Base-by-base conservation (phyloP, 2,888 invertebrate genomes). In the Rhabditoides inermis region DNA sequence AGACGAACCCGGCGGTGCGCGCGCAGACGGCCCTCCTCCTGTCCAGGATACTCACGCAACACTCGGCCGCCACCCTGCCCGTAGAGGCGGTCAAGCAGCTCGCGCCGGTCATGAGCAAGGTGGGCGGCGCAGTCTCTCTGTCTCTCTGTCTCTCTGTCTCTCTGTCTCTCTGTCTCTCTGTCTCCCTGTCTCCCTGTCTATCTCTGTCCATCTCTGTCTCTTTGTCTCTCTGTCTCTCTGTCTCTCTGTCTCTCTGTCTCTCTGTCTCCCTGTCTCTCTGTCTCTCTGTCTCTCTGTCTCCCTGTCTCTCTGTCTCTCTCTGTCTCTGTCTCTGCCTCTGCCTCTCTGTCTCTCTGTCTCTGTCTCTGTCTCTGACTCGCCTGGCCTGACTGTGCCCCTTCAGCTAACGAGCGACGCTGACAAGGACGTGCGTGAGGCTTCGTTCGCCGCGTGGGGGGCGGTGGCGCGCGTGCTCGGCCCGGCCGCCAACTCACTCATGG, bases 381-480 rank as follows among this genome's bases (percentile, higher is more conserved):
- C 25, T 39, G 4, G 48, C 26, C n/a, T 27, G 48, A 27, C 32
- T 32, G 32, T 32, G 7, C 15, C 10, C 10, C 20, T 55, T 20
- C 45, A 59, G 56, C 22, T 45, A 1, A 41, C 55, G 3, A 53
- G 51, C 40, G 62, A 61, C 22, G 56, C 60, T 4, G 62, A 62
- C 22, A 55, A 51, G 37, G 60, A 60, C 5, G 61, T 61, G 2
- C 56, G 61, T 23, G 59, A 61, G n/a, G 53, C 53, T 1, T 47
- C 55, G 2, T 41, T 58, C 30, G 37, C 48, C 76, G 90, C 91
- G 0, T 78, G 95, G 12, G 95, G 94, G 7, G 90, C 90, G 0
- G 84, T 89, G 0, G 85, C 89, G 81, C 92, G 91, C 78, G 83
- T 91, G 4, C 86, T 92, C 10, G 88, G 92, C 1, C 94, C 94